phyloP scores from a whole-genome alignment of 2,888 invertebrate genomes.

The Bombyx huttoni region DNA sequence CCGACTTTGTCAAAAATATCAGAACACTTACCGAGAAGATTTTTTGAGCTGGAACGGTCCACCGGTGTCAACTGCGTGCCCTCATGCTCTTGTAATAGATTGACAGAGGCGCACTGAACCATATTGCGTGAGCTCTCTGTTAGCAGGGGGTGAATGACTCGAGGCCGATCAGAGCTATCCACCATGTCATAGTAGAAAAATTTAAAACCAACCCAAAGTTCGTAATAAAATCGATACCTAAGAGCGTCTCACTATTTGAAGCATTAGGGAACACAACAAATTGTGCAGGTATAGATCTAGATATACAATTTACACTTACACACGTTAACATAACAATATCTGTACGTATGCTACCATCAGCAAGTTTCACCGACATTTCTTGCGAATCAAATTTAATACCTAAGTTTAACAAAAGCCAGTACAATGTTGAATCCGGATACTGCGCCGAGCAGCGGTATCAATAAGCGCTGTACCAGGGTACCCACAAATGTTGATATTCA shows the following conservation, averaged over 20 bases:
- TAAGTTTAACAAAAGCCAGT: background rate
- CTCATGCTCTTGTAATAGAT: background rate
- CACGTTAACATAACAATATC: no score
- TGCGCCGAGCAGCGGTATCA: background rate
- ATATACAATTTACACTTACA: background rate
- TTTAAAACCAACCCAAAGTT: background rate
- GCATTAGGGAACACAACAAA: background rate
- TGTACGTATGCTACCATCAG: background rate
- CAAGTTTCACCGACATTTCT: background rate
- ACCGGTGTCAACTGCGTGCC: background rate
- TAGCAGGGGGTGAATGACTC: background rate
- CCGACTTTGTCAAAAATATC: background rate
- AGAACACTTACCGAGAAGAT: background rate
- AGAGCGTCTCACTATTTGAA: background rate
- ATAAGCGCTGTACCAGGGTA: background rate
- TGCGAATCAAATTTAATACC: background rate
- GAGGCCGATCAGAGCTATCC: background rate
- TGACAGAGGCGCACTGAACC: background rate
- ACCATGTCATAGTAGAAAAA: background rate
- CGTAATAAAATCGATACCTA: background rate
- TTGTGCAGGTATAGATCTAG: background rate
- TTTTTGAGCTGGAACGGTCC: background rate
- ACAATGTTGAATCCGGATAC: background rate
- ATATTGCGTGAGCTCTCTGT: background rate
- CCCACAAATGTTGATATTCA: no score